Conservation (phyloP, 2,113 vertebrate species). For the Beaufortia kweichowensis region DNA sequence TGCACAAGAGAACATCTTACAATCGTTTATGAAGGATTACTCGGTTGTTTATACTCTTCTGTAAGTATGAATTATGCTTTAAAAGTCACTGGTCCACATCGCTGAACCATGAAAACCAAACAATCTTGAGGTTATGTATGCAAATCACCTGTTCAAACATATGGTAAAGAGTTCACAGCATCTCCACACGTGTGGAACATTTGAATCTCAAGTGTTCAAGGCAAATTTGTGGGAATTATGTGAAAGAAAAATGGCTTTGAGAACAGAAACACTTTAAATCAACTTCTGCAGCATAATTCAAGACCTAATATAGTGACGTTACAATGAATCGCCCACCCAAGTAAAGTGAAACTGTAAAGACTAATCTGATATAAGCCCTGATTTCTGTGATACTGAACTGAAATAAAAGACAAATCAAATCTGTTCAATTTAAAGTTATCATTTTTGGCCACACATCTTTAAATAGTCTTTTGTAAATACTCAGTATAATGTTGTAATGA, state of each 20-base stretch:
- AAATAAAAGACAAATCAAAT: not conserved
- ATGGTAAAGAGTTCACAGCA: constrained; percentile 24
- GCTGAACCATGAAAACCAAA: not conserved
- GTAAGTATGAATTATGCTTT: not conserved
- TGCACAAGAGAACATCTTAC: not conserved
- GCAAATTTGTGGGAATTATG: constrained; percentile 13
- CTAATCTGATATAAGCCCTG: constrained; percentile 4
- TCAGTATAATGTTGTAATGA: too few relatives aligned
- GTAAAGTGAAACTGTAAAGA: not conserved
- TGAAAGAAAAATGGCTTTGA: not conserved
- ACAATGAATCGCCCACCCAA: constrained; percentile 11
- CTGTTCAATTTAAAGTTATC: not conserved
- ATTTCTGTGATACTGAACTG: not conserved
- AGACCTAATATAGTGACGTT: constrained; percentile 8
- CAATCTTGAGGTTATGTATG: constrained; percentile 2
- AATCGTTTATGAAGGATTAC: not conserved
- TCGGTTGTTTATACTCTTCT: not conserved
- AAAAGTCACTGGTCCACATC: not conserved
- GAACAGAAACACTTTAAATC: not conserved
- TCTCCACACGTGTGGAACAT: not conserved
- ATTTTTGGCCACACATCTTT: too few relatives aligned
- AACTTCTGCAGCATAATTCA: not conserved
- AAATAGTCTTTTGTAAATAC: too few relatives aligned
- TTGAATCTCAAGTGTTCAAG: not conserved
- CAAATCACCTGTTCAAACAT: constrained; percentile 28